Conservation (phyloP, 2,888 invertebrate genomes). For the Mythimna albipuncta region DNA sequence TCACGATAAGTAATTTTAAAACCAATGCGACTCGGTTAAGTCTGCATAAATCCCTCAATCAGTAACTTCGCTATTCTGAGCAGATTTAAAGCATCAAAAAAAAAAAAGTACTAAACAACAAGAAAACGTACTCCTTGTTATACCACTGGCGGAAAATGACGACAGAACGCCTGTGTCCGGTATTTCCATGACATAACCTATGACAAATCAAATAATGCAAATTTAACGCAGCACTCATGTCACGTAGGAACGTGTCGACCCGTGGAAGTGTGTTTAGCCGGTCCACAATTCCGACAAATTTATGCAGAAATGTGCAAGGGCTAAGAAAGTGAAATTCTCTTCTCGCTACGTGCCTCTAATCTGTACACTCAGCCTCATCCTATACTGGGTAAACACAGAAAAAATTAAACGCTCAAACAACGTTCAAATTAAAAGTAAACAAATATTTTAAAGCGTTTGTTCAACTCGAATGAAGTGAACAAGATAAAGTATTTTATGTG, state of each 20-base stretch:
- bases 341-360: slow-evolving; percentile 62
- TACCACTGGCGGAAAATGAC: neutral
- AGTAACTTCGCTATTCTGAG: too few species aligned
- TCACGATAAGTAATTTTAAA: neutral
- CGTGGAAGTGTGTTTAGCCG: slow-evolving; percentile 65
- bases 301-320: slow-evolving; percentile 76
- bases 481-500: slow-evolving; percentile 26
- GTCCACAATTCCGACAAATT: slow-evolving; percentile 66
- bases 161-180: slow-evolving; percentile 21
- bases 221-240: slow-evolving; percentile 53
- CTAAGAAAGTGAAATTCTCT: slow-evolving; percentile 70
- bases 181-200: slow-evolving; percentile 24
- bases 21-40: too few species aligned
- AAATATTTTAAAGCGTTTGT: slow-evolving; percentile 47
- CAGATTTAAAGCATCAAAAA: too few species aligned
- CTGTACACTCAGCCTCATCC: slow-evolving; percentile 49
- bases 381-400: slow-evolving; percentile 44
- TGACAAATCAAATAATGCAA: slow-evolving; percentile 62
- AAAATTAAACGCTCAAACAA: slow-evolving; percentile 33
- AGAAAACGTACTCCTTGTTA: neutral
- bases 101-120: neutral
- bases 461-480: slow-evolving; percentile 41
- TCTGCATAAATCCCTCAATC: too few species aligned
- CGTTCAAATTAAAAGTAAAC: slow-evolving; percentile 55
- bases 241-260: slow-evolving; percentile 63